Conservation (phyloP, 1,140 invertebrate species). For the Euglossa dilemma region DNA sequence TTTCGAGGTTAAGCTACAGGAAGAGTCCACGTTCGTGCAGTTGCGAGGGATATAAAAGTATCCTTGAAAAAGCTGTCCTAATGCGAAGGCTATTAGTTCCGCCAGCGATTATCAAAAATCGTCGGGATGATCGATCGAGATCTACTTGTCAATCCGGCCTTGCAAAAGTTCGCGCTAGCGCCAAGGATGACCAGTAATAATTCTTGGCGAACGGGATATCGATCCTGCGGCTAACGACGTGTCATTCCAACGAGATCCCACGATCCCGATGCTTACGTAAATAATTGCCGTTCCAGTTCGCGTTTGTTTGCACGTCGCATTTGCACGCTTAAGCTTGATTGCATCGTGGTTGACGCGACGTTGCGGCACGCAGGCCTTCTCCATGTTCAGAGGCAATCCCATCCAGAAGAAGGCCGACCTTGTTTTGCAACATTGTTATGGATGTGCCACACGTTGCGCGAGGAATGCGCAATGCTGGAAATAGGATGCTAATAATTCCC, state of each 20-base stretch:
- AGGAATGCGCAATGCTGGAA: neutral
- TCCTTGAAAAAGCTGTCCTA: too few species aligned
- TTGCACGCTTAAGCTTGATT: conserved; percentile 27
- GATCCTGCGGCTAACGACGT: conserved; percentile 48
- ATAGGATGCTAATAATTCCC: neutral
- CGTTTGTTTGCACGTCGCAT: conserved; percentile 34
- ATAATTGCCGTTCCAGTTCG: conserved; percentile 51
- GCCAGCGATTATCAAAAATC: neutral
- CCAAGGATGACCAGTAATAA: conserved; percentile 25
- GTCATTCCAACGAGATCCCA: conserved; percentile 46
- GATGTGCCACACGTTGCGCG: neutral
- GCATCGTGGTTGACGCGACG: conserved; percentile 20
- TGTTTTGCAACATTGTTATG: conserved; percentile 38
- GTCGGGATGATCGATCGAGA: neutral
- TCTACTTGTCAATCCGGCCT: neutral
- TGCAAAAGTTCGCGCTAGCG: neutral
- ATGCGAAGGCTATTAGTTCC: neutral
- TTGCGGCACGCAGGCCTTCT: neutral
- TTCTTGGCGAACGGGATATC: conserved; percentile 40
- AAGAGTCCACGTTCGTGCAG: too few species aligned
- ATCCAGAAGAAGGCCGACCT: neutral
- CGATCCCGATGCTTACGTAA: conserved; percentile 52
- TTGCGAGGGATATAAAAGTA: too few species aligned
- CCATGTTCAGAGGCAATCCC: neutral
- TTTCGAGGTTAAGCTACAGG: too few species aligned